A percentile compares a stretch with the other conserved stretches of the same genome.
phyloP scores from a whole-genome alignment of 2,797 vertebrate species.

The Rhabdophis nuchalis region DNA sequence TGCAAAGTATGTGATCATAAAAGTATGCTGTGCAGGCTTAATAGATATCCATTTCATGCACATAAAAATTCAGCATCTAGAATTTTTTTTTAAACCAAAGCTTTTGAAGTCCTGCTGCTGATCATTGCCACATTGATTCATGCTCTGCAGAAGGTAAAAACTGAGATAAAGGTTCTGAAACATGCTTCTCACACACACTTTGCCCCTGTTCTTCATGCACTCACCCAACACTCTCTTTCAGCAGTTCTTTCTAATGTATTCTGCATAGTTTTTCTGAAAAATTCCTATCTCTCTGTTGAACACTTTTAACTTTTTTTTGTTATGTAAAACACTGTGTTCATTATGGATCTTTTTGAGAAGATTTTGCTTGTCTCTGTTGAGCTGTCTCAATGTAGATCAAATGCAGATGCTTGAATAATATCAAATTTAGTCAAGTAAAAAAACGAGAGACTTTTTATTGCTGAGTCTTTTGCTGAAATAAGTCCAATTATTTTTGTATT shows the following conservation, averaged over 20 bases:
- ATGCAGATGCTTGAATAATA: conserved; percentile 7
- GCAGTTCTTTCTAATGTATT: conserved; percentile 9
- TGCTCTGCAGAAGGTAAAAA: conserved; percentile 6
- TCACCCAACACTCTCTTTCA: background rate
- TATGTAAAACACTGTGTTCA: conserved; percentile 40
- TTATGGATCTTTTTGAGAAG: background rate
- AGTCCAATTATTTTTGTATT: conserved; percentile 22
- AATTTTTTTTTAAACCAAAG: conserved; percentile 23
- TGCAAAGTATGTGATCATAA: background rate
- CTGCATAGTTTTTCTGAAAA: conserved; percentile 25
- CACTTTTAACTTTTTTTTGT: conserved; percentile 13
- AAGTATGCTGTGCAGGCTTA: background rate
- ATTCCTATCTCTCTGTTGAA: background rate
- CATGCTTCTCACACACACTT: background rate
- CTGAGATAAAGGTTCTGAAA: background rate
- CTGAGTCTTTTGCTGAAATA: conserved; percentile 33
- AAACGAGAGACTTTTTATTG: background rate
- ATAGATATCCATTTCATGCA: background rate
- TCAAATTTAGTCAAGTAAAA: conserved; percentile 23
- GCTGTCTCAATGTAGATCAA: conserved; percentile 25
- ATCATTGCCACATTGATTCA: conserved; percentile 7
- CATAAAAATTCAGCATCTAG: conserved; percentile 15
- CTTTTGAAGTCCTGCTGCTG: background rate
- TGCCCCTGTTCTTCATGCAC: background rate
- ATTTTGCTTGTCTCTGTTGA: conserved; percentile 19